Base-by-base conservation (phyloP, 2,888 invertebrate genomes). In the Malthinus seriepunctatus region DNA sequence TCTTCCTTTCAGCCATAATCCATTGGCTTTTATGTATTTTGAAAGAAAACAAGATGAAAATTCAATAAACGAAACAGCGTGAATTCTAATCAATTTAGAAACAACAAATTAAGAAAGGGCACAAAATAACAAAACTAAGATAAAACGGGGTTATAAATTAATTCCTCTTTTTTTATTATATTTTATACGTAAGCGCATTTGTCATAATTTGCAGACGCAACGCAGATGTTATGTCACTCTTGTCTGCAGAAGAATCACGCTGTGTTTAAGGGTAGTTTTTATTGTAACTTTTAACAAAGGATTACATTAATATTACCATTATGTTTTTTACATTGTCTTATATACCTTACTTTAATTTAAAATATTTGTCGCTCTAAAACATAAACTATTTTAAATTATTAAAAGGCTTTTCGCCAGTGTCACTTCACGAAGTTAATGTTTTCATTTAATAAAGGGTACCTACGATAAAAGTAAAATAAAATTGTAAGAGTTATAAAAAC, bases 171-270 rank as follows among this genome's bases (percentile, higher is more conserved):
- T 63, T 23, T 23, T 23, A 23, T 23, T 23, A 23, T 23, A 23
- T 23, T 23, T 42, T 62, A 59, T 67, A 63, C 65, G 59, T 58
- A 50, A 52, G 67, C 62, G 68, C 69, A 72, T 72, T 71, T 69
- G 69, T 72, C 71, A 73, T 74, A 75, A 75, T 74, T 75, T 73
- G 74, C 75, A 71, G 73, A 55, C 69, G 70, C 62, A 67, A 68
- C 67, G 74, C 76, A 76, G 76, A 73, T 76, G 76, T 73, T 74
- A 66, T 76, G 76, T 76, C 76, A 75, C 72, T 74, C 72, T 71
- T 70, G 71, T 72, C 69, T 67, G 69, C 66, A 63, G 68, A 64
- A 67, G 60, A 67, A 64, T 65, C 73, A 71, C 60, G 69, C 66
- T 63, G 70, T 38, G 65, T 66, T 67, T 68, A 73, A 73, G 75